Evolutionary conservation across 2,888 invertebrate genomes (phyloP).

Genomic region (Polymixis flavicincta): DNA sequence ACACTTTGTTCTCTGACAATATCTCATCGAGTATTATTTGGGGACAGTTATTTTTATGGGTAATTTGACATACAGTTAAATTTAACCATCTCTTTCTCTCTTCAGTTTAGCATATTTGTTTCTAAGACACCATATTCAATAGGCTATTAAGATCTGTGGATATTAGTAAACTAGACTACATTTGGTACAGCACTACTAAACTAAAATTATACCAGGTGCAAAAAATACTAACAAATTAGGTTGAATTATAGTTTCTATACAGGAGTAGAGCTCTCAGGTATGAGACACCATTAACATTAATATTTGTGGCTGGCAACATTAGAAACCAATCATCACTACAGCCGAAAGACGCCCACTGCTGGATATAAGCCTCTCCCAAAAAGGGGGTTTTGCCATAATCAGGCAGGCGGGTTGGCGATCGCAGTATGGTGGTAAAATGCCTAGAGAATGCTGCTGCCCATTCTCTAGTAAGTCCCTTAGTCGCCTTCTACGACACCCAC

Average conservation of each 20-base stretch:
- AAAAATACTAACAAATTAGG: background rate
- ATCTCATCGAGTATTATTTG: background rate
- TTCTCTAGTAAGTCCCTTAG: too few species aligned
- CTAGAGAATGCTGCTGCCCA: too few species aligned
- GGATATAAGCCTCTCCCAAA: too few species aligned
- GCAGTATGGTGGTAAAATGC: too few species aligned
- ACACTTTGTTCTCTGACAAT: background rate
- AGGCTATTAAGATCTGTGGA: background rate
- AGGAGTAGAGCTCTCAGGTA: background rate
- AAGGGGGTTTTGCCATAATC: too few species aligned
- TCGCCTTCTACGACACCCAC: too few species aligned
- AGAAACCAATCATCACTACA: background rate
- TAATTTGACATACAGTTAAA: background rate
- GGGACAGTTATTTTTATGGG: background rate
- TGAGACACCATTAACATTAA: background rate
- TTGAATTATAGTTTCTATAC: background rate
- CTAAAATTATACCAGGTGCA: background rate
- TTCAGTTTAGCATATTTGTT: background rate
- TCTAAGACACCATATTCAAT: background rate
- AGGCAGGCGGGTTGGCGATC: too few species aligned
- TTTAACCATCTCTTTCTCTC: conserved; percentile 1
- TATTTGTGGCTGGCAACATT: background rate
- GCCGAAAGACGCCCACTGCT: too few species aligned
- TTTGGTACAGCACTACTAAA: background rate
- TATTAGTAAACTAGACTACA: background rate